These are phyloP conservation scores for Trialeurodes vaporariorum DNA, from an alignment of 1,140 invertebrate genomes.

Conservation along the genomic window DNA sequence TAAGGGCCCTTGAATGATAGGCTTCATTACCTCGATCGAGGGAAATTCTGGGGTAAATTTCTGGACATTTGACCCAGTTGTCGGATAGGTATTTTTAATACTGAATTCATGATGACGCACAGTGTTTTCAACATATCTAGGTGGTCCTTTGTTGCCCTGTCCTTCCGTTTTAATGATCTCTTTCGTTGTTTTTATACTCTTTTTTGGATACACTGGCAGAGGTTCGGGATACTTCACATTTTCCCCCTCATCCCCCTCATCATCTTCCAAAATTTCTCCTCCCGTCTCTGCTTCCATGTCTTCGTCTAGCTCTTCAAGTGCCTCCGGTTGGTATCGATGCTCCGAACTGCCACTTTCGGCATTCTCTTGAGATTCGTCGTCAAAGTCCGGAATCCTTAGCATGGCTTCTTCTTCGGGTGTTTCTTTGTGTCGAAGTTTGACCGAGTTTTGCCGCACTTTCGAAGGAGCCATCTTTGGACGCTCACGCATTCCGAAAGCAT, in stretches of 20 bases:
- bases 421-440: background rate
- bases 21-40: background rate
- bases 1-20: background rate
- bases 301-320: too few relatives aligned
- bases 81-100: background rate
- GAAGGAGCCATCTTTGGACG: background rate
- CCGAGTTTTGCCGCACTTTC: background rate
- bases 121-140: background rate
- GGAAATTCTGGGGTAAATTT: background rate
- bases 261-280: too few relatives aligned
- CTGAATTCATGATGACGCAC: background rate
- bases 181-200: background rate
- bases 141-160: background rate
- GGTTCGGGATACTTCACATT: too few relatives aligned
- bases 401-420: background rate
- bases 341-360: background rate
- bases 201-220: background rate
- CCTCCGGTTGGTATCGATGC: background rate
- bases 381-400: background rate
- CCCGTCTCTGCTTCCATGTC: too few relatives aligned
- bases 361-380: background rate
- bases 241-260: too few relatives aligned
- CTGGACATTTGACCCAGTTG: background rate
- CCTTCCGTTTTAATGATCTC: too few relatives aligned
- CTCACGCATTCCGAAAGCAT: too few relatives aligned